Evolutionary conservation across 2,797 vertebrate species (phyloP), one percentile per base, ranked within the genome.

Genomic region (Synanceia verrucosa): DNA sequence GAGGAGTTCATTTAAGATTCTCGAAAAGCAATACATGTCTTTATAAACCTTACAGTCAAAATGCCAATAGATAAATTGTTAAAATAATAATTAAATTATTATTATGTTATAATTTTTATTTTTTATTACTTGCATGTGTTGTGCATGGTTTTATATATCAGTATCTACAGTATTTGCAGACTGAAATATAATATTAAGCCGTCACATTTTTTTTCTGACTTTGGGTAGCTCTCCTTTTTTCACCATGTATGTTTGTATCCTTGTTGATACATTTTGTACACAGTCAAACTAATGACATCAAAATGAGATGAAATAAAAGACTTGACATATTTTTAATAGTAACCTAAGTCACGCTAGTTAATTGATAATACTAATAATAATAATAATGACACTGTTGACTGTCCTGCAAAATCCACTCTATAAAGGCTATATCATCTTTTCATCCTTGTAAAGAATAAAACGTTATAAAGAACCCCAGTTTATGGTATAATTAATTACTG

Each of bases 401-500:
- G 9, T 19, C 33, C 24, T 2, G 18, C 48, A 37, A 57, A 41
- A 34, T 28, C 29, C 55, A 33, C 8, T 37, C 3, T 23, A 21
- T 9, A 23, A n/a, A n/a, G 41, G 14, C 2, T 50, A 28, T 19
- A 43, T n/a, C 11, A 41, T 4, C 50, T 65, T 61, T 19, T 58
- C 33, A 48, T 24, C 18, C n/a, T 39, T 34, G n/a, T 33, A 66
- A 59, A 71, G 50, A 2, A 39, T 16, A 41, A 48, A 16, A 46
- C 4, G 46, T 63, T 55, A 21, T 21, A 52, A 53, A 68, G 14
- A 62, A 58, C n/a, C 16, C 29, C 11, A 66, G 65, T 76, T 73
- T 61, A 76, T 77, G 16, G 57, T 52, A 18, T 62, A 63, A 82
- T 77, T 55, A 75, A 68, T 86, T 78, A 78, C 53, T 82, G 65